Base-by-base conservation (phyloP, 2,113 vertebrate genomes). In the Sterrhoptilus dennistouni region DNA sequence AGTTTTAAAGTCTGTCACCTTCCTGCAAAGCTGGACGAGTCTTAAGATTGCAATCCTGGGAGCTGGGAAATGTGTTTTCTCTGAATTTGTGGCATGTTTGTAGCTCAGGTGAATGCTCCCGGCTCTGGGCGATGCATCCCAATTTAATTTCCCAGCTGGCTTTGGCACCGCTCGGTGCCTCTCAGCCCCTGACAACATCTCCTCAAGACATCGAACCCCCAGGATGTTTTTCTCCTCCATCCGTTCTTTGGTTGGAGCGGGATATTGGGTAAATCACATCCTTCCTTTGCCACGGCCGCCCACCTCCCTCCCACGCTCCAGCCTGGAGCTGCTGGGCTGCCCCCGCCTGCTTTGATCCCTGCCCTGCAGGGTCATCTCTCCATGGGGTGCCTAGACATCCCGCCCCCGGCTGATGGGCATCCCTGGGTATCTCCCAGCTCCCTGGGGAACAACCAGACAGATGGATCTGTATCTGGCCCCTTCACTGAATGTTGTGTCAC, bases 221-320 rank as follows among this genome's bases (percentile, higher is more conserved):
- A 8, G 78, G 95, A 65, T 94, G 68, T 96, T 96, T 93, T 93
- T 88, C 86, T 96, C 50, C 66, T 89, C 59, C 59, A 83, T 61
- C 70, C 23, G 2, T 78, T 82, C 84, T 3, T 13, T 3, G 21
- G 45, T 28, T 16, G 42, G 77, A 74, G 78, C 0, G 5, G 68
- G 36, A 80, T 79, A 35, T 72, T 68, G 15, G 63, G 81, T 82
- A 93, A 82, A 91, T 87, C 87, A 44, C 78, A 83, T 64, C 86
- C 61, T 91, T 87, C 82, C 90, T 83, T 52, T 2, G 2, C 77
- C 7, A 7, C 23, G 9, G 54, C 71, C 33, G 17, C 87, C 85
- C 76, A 76, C 88, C 25, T 86, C 63, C 92, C 88, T 93, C 88
- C 71, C 76, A 95, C 50, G 6, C 70, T 49, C 33, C 65, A 49